These are phyloP conservation scores for Carassius carassius DNA, from an alignment of 2,113 vertebrate species.

Conservation along the genomic window DNA sequence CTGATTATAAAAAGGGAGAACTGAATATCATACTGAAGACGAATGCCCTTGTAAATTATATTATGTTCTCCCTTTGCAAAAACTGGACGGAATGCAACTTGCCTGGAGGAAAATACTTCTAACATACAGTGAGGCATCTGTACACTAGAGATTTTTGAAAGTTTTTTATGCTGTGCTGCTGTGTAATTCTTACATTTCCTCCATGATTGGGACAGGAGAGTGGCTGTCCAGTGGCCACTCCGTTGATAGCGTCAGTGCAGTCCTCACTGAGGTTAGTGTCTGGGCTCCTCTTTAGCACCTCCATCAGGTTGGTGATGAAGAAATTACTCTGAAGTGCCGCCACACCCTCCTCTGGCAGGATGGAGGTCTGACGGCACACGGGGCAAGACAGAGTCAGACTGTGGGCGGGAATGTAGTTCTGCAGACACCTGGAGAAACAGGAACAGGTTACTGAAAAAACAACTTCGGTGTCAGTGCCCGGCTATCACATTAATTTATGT, in stretches of 20 bases:
- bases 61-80: background rate
- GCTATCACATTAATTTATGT: background rate
- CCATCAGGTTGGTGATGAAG: constrained; percentile 99
- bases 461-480: background rate
- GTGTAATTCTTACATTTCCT: constrained; percentile 83
- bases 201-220: constrained; percentile 96
- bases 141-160: background rate
- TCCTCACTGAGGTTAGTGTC: constrained; percentile 82
- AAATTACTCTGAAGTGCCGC: constrained; percentile 97
- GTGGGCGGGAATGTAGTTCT: constrained; percentile 96
- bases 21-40: background rate
- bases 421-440: constrained; percentile 83
- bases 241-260: constrained; percentile 82
- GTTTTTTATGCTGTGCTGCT: background rate
- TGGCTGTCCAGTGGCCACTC: constrained; percentile 85
- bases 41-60: background rate
- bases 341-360: constrained; percentile 97
- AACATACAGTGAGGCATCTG: background rate
- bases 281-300: constrained; percentile 90
- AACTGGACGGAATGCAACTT: background rate
- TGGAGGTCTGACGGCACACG: constrained; percentile 95
- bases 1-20: constrained; percentile 64
- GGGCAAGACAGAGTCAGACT: constrained; percentile 95
- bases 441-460: constrained; percentile 22
- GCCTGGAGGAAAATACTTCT: background rate